Base-by-base conservation (phyloP, 2,888 invertebrate genomes). In the Thalpophila matura region DNA sequence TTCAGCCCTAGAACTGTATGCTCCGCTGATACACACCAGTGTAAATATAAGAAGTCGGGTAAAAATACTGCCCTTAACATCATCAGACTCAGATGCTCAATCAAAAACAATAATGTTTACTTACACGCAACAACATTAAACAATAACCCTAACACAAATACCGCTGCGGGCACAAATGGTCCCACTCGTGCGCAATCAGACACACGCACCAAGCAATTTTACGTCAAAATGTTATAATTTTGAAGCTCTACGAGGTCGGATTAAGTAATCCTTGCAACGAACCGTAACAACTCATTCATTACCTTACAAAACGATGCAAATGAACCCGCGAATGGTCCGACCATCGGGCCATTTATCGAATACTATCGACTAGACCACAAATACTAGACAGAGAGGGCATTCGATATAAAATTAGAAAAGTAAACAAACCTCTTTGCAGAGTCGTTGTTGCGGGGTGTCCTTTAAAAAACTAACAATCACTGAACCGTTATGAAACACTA, bases 231-330 rank as follows among this genome's bases (percentile, higher is more conserved):
- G 46, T 69, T 64, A 75, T 67, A 67, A 67, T 79, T 73, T 68
- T 59, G 49, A 69, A 72, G 64, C 47, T 56, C 10, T 65, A 79
- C 89, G 88, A 91, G 90, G 91, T 89, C 90, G 81, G 63, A 81
- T 91, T 89, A 90, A 82, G 90, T 91, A 91, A 91, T 87, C 85
- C 85, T 87, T 85, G 86, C 90, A 88, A 79, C 86, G 83, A 77
- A 89, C 85, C 90, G 91, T 90, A 91, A 89, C 89, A 88, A 66
- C 80, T 87, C 72, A 89, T 89, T 89, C 89, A 92, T 91, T 91
- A 87, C 84, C 80, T 86, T 86, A 91, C 90, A 88, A 90, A 90
- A 88, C 85, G 84, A 89, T 90, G 89, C 88, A 89, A 93, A 91
- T 87, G 86, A 88, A 87, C 83, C 77, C 75, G 82, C 84, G 80